Evolutionary conservation across 1,140 invertebrate species (phyloP), one percentile per base, ranked within the genome.

Genomic region (Pseudoatta argentina): DNA sequence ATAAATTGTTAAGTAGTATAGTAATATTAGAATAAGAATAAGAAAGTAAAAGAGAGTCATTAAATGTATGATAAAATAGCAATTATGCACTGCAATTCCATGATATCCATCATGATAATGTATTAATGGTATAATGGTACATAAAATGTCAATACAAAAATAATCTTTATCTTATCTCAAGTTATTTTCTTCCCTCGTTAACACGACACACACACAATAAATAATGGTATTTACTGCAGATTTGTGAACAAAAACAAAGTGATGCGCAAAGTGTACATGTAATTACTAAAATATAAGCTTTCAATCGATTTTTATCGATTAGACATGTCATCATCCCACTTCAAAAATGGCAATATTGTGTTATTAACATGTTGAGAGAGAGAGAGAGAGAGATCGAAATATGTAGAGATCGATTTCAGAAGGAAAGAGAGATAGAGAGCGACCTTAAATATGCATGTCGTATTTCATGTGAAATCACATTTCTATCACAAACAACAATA

Each of bases 151-250:
- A 66, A 51, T 71, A 12, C 7, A 71, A 51, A 71, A 51, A 27
- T 71, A n/a, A 44, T 34, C 27, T 34, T 66, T 69, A 69, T 57
- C 51, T 57, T 75, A 53, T 75, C 72, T 34, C 18, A 57, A 30
- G 6, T 21, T 75, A 57, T 75, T 55, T 57, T 30, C 27, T 39
- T 75, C 53, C 12, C 8, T 57, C 27, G 71, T 30, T 34, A 48
- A 55, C 10, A 4, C 6, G 14, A n/a, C 21, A 27, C n/a, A 27
- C n/a, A 44, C n/a, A 44, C 39, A 44, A 44, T 44, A 44, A 57
- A 4, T 16, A 57, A 4, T 16, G 34, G 12, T 27, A n/a, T 76
- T 75, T 57, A 6, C 30, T 34, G 30, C 2, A 61, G 12, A 79
- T 21, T 66, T 66, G 14, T 21, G 34, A 39, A 24, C 6, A 53